Evolutionary conservation across 30 jellyfish, hydroid and myxozoan genomes (phyloP).

Genomic region (Turritopsis rubra): DNA sequence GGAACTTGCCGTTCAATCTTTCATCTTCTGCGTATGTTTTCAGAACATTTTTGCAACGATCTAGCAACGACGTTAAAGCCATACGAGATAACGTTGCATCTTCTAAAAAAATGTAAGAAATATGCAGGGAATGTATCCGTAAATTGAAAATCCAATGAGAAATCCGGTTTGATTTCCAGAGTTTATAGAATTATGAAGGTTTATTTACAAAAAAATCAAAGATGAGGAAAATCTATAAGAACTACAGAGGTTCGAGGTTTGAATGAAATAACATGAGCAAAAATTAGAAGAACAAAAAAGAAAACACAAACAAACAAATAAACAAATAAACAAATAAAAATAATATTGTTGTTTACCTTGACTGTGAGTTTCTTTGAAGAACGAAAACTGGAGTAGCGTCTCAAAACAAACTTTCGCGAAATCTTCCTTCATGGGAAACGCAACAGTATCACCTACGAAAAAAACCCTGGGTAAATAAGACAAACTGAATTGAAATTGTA

Average conservation of each 20-base stretch:
- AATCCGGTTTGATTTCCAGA: neutral
- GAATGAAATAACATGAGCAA: no score
- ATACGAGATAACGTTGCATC: conserved; percentile 59
- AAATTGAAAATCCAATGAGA: neutral
- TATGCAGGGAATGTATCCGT: neutral
- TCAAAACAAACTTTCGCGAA: conserved; percentile 82
- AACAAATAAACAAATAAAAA: no score
- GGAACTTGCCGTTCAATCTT: conserved; percentile 76
- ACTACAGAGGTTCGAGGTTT: no score
- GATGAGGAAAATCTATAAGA: no score
- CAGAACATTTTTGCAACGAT: conserved; percentile 79
- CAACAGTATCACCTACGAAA: conserved; percentile 67
- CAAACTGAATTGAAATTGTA: no score
- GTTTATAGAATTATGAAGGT: neutral
- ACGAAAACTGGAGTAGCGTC: conserved; percentile 73
- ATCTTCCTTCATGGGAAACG: conserved; percentile 81
- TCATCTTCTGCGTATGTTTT: conserved; percentile 74
- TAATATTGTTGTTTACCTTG: no score
- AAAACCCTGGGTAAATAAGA: no score
- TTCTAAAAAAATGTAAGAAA: conserved; percentile 42
- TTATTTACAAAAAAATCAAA: neutral
- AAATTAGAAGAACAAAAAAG: no score
- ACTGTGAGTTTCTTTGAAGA: conserved; percentile 52
- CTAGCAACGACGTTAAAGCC: conserved; percentile 65
- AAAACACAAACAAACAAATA: no score